Evolutionary conservation across 1,140 invertebrate species (phyloP).

Genomic region (Thrips palmi): DNA sequence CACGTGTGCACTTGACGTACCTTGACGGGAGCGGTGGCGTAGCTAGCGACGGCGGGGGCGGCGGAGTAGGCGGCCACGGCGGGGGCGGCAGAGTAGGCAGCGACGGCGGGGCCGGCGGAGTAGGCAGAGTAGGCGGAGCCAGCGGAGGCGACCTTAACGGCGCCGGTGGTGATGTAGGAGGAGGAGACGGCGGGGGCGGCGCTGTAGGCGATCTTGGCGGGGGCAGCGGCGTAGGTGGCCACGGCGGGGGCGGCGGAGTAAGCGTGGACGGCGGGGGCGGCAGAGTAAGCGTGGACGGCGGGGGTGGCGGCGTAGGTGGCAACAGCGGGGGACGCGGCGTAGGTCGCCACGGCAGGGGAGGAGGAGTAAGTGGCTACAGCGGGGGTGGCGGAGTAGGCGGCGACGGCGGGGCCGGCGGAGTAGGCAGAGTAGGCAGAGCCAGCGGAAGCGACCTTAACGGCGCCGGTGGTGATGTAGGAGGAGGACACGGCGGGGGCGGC

Average conservation of each 20-base stretch:
- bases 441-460: not conserved
- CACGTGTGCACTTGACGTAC: no score
- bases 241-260: slow-evolving; percentile 9
- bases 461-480: slow-evolving; percentile 5
- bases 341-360: not conserved
- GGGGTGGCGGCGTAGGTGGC: slow-evolving; percentile 1
- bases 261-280: slow-evolving; percentile 1
- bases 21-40: slow-evolving; percentile 6
- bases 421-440: slow-evolving; percentile 5
- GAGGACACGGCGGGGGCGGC: slow-evolving; percentile 6
- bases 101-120: not conserved
- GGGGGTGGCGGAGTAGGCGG: not conserved
- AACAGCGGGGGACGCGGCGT: slow-evolving; percentile 1
- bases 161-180: not conserved
- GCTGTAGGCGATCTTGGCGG: not conserved
- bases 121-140: not conserved
- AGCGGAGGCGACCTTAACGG: not conserved
- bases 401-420: slow-evolving; percentile 1
- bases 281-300: not conserved
- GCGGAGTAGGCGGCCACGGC: not conserved
- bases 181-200: slow-evolving; percentile 2
- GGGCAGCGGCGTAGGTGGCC: slow-evolving; percentile 11
- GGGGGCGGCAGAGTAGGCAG: no score
- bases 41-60: not conserved
- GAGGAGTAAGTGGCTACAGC: not conserved